Evolutionary conservation across 2,797 vertebrate genomes (phyloP), one percentile per base, ranked within the genome.

Genomic region (Aldrovandia affinis): DNA sequence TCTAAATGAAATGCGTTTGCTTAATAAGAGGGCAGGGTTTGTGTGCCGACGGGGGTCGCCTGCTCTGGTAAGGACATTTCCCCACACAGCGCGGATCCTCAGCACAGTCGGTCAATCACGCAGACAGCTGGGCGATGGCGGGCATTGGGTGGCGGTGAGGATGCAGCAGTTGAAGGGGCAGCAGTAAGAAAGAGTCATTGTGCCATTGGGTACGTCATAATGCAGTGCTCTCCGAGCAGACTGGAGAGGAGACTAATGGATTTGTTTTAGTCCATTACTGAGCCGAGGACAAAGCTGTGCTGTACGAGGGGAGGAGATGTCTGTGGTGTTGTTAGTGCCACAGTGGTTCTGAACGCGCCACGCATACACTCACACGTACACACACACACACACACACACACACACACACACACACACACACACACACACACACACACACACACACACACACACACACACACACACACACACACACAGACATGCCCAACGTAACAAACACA

Each of bases 401-500:
- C 47, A 42, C 83, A 47, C 52, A 75, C 30, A 77, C 82, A 36
- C 36, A 25, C 44, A 65, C 55, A 18, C 55, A 39, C 25, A 55
- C 33, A 39, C 33, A 63, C 28, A 75, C 47, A 2, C 61, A 50
- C 12, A 30, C 28, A 20, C n/a, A 44, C 9, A 15, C 30, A 42
- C 8, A 78, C 22, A 57, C 0, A 50, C 47, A 15, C n/a, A 2
- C 2, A 8, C 36, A 83, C 9, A 25, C 22, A 47, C 68, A 28
- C 65, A 78, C 22, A 63, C 39, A 59, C 63, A 80, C 42, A 83
- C 47, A 61, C 47, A 30, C n/a, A 12, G 75, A 75, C 65, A 52
- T 54, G 44, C 42, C 50, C 15, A 9, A 10, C 18, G 15, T 1
- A 47, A 81, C 36, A 47, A 6, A 36, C 81, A 59, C 39, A 61